phyloP scores from a whole-genome alignment of 2,888 invertebrate genomes.

The Pogonocherus hispidulus region DNA sequence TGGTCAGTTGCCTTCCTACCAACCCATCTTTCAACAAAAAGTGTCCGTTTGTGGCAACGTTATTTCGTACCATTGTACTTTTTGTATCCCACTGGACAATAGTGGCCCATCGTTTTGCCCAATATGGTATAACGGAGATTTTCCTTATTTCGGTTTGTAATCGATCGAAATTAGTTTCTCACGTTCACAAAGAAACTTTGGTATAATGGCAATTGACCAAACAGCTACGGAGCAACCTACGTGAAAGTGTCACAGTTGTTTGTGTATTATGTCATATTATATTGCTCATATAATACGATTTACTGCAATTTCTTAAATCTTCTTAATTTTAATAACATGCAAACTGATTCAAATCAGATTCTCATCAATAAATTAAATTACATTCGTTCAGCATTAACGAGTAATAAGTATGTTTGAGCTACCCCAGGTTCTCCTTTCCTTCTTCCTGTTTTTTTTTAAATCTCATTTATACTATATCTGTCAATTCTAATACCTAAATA shows the following conservation, averaged over 20 bases:
- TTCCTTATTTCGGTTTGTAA: neutral
- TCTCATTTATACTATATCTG: no score
- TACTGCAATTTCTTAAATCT: no score
- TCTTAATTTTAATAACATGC: no score
- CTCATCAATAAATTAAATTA: no score
- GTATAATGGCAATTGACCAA: neutral
- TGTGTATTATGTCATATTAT: no score
- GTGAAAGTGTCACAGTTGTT: neutral
- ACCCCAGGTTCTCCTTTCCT: no score
- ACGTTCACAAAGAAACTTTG: slow-evolving; percentile 14
- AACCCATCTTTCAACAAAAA: slow-evolving; percentile 4
- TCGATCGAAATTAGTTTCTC: slow-evolving; percentile 10
- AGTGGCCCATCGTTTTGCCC: neutral
- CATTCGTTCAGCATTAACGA: no score
- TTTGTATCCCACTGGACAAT: slow-evolving; percentile 5
- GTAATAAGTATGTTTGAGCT: no score
- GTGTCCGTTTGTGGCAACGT: neutral
- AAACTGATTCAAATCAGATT: no score
- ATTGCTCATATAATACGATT: no score
- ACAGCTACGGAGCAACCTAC: neutral
- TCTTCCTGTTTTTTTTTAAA: no score
- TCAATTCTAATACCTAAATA: no score
- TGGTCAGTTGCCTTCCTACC: neutral
- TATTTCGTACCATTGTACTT: neutral
- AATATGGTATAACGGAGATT: slow-evolving; percentile 18